Evolutionary conservation across 2,113 vertebrate genomes (phyloP), one percentile per base, ranked within the genome.

Genomic region (Xenus cinereus): DNA sequence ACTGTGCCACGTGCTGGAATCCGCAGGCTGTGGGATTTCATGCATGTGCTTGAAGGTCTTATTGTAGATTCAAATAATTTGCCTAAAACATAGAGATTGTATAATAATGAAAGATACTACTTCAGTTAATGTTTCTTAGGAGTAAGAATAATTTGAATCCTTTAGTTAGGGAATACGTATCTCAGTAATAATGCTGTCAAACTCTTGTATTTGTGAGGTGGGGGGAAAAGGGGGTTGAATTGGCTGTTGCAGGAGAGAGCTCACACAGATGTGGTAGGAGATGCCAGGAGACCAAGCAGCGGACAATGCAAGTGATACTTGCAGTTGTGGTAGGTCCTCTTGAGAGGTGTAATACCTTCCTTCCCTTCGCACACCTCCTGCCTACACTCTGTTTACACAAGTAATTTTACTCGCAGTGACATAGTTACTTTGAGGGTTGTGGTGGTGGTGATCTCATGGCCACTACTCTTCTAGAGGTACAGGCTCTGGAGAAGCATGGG

Each of bases 171-270:
- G 14, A 66, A 26, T 80, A 76, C 5, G 13, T 85, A 8, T 64
- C 85, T 92, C 41, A 50, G 1, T 81, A 41, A 45, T n/a, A 81
- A 39, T 35, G 5, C 37, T 26, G 17, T 77, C 33, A 32, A 63
- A 24, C 30, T 64, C 50, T 48, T 74, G 9, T 62, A 7, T 39
- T 64, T 0, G 0, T 2, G 43, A 54, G 18, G 8, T 50, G 12
- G 4, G 2, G 6, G 27, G 6, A n/a, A 33, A 45, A 51, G 20
- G 23, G 5, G 6, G 0, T 50, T 78, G 57, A 51, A 68, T 20
- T 56, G 14, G 8, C 45, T 41, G 4, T 73, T 72, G 35, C 28
- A 24, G 48, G 45, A 57, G 39, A 33, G 20, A 37, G 24, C 45
- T 74, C 32, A 17, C 26, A 15, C 7, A 45, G 50, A 20, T 51